A percentile compares a stretch with the other conserved stretches of the same genome.
These are phyloP conservation scores for Gadus macrocephalus DNA, from an alignment of 2,113 vertebrate species.

Conservation along the genomic window DNA sequence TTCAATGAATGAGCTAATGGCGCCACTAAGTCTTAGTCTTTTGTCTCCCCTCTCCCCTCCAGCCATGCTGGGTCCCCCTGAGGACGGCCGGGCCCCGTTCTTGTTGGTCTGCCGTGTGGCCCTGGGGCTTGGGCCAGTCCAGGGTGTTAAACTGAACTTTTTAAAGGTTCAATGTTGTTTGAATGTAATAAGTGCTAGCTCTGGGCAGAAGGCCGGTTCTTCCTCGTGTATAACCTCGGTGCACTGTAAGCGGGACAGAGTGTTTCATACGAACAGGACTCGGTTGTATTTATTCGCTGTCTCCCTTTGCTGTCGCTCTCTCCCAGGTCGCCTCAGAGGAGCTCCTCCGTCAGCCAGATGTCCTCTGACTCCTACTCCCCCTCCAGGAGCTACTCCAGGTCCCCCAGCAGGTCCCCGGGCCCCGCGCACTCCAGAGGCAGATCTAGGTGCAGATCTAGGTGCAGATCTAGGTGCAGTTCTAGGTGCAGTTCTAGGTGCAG, in stretches of 20 bases:
- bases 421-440: constrained; percentile 84
- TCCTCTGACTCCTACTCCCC: constrained; percentile 62
- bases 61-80: too few relatives aligned
- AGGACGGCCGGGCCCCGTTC: too few relatives aligned
- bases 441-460: constrained; percentile 84
- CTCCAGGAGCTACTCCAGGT: constrained; percentile 84
- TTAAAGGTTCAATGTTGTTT: background rate
- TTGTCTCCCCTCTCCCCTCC: too few relatives aligned
- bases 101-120: too few relatives aligned
- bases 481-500: too few relatives aligned
- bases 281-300: background rate
- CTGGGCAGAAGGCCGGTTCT: too few relatives aligned
- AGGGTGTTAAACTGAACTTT: background rate
- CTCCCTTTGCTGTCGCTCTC: background rate
- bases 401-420: constrained; percentile 81
- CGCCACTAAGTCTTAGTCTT: too few relatives aligned
- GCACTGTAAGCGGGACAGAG: too few relatives aligned
- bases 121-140: too few relatives aligned
- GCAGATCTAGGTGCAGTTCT: constrained; percentile 58
- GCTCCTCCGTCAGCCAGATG: constrained; percentile 82
- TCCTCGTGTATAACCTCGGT: too few relatives aligned
- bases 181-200: background rate
- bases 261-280: background rate
- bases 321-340: constrained; percentile 85
- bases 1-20: too few relatives aligned